A percentile compares a stretch with the other conserved stretches of the same genome.
phyloP scores from a whole-genome alignment of 2,888 invertebrate species.

The Heteromurus nitidus region DNA sequence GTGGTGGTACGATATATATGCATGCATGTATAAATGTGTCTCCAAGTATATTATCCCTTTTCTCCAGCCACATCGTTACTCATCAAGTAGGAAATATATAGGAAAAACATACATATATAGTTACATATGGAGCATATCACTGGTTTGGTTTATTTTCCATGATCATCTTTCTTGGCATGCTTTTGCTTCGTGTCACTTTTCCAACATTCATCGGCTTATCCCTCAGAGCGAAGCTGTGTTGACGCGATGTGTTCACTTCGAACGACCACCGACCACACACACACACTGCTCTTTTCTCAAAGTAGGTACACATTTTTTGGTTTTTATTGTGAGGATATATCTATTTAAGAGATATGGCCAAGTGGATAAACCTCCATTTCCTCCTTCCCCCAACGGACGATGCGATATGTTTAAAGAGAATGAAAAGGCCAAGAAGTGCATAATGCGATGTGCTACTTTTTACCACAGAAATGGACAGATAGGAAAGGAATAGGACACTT shows the following conservation, averaged over 20 bases:
- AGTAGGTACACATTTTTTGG: too few species aligned
- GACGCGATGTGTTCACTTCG: background rate
- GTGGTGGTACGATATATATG: too few species aligned
- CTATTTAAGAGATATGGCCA: too few species aligned
- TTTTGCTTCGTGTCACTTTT: slow-evolving; percentile 17
- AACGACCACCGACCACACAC: background rate
- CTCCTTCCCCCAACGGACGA: too few species aligned
- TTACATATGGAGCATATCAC: background rate
- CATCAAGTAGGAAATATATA: background rate
- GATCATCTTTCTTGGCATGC: slow-evolving; percentile 29
- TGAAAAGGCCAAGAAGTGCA: background rate
- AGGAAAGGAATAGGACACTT: too few species aligned
- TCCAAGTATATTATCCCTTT: slow-evolving; percentile 6
- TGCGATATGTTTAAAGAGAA: background rate
- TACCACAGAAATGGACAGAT: background rate
- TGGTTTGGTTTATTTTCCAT: slow-evolving; percentile 9
- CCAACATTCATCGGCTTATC: background rate
- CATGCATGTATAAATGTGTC: background rate
- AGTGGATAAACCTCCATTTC: too few species aligned
- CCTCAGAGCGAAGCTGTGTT: background rate
- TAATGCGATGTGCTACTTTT: slow-evolving; percentile 3
- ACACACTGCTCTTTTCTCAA: too few species aligned
- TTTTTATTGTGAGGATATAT: too few species aligned
- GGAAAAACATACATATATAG: too few species aligned
- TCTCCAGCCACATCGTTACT: too few species aligned